Conservation (phyloP, 2,888 invertebrate species). For the Rotaria sp. region DNA sequence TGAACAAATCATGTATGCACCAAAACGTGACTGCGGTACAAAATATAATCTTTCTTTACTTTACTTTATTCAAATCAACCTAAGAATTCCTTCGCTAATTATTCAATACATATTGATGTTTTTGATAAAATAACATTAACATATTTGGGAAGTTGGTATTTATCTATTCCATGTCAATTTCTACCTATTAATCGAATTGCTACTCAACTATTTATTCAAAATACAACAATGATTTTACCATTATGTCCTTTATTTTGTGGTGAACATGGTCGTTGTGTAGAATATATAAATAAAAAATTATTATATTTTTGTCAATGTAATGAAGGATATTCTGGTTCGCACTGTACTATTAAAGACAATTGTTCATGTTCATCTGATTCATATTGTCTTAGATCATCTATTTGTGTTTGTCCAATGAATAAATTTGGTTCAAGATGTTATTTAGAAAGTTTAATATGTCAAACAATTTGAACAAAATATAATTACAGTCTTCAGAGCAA, state of each 20-base stretch:
- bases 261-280: neutral
- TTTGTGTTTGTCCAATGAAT: neutral
- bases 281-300: neutral
- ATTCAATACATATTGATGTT: neutral
- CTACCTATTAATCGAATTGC: neutral
- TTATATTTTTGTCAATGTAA: neutral
- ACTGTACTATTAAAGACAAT: neutral
- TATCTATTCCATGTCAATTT: neutral
- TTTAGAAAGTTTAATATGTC: neutral
- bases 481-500: no score
- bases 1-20: neutral
- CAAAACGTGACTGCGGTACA: neutral
- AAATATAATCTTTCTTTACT: neutral
- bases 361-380: neutral
- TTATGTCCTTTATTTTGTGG: neutral
- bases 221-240: neutral
- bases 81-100: neutral
- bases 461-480: no score
- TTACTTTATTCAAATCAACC: neutral
- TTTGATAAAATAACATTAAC: neutral
- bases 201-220: neutral
- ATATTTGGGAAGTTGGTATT: neutral
- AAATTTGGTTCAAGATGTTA: constrained; percentile 12
- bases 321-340: neutral
- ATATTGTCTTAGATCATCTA: neutral